Evolutionary conservation across 2,888 invertebrate species (phyloP), one percentile per base, ranked within the genome.

Genomic region (Drosophila monieri): DNA sequence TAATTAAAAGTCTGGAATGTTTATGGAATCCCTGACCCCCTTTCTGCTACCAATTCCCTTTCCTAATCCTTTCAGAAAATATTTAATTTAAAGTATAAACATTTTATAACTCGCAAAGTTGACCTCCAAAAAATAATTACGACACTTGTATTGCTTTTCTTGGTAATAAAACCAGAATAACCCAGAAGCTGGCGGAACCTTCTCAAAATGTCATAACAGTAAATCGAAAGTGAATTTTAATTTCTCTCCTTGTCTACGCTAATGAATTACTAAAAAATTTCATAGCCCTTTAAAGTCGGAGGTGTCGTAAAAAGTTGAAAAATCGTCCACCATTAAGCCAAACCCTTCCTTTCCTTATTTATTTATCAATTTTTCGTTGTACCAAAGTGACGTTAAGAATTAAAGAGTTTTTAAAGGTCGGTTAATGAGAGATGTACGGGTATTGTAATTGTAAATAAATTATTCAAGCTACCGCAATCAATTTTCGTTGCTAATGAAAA

Each of bases 401-500:
- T 21, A 49, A 44, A 21, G 30, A 25, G 14, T 30, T 51, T 44
- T 27, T 65, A 44, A 66, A 65, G 52, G 10, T 44, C 37, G 21
- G n/a, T 23, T 49, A 18, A 44, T 43, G 25, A 32, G 1, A 51
- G 37, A 69, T 58, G 23, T 18, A 37, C 23, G 6, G 32, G 9
- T 9, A 27, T 27, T 27, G 9, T 53, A 43, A n/a, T 44, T 37
- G 37, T 52, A 62, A 62, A 56, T 56, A 72, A 62, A 72, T 72
- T 62, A 72, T 52, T 56, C 47, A 15, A 60, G 71, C 53, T 54
- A 71, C 72, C 71, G 73, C 74, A 57, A 73, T 73, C 74, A 67
- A 73, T 64, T 74, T 74, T 64, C 57, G 53, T 74, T 74, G 69
- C 70, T 69, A 74, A 74, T 74, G 64, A 64, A 74, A 68, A 74